Evolutionary conservation across 2,797 vertebrate genomes (phyloP).

Genomic region (Carcharodon carcharias): DNA sequence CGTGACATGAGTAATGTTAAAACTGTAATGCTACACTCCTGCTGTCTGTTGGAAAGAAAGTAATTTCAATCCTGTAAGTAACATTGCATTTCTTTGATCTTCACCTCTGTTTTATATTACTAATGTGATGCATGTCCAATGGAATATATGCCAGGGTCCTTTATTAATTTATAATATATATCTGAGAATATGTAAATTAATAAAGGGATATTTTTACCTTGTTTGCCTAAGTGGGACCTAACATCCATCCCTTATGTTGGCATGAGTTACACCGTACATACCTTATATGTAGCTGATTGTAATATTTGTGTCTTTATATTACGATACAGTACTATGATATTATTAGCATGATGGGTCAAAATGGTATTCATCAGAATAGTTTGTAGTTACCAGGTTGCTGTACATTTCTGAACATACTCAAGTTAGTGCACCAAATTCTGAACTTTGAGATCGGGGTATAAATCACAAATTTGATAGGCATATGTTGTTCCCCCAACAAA

Average conservation of each 20-base stretch:
- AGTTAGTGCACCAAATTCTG: not conserved
- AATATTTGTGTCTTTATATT: not conserved
- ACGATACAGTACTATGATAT: not conserved
- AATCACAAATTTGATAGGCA: not conserved
- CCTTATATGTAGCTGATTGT: not conserved
- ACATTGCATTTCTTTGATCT: not conserved
- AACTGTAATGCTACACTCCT: constrained; percentile 29
- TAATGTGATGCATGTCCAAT: not conserved
- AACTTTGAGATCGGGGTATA: not conserved
- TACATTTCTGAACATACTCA: not conserved
- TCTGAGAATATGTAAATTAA: not conserved
- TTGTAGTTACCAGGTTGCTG: not conserved
- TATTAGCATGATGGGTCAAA: not conserved
- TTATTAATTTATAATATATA: not conserved
- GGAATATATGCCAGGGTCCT: not conserved
- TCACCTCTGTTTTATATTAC: constrained; percentile 9
- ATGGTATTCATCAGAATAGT: not conserved
- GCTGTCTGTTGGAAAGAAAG: constrained; percentile 11
- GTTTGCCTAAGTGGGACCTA: not conserved
- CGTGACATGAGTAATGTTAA: constrained; percentile 25
- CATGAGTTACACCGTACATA: not conserved
- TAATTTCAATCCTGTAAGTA: constrained; percentile 27
- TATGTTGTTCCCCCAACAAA: not conserved
- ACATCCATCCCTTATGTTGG: not conserved
- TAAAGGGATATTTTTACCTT: not conserved